These are phyloP conservation scores for Phlogophora meticulosa DNA, from an alignment of 2,888 invertebrate species.

Conservation along the genomic window DNA sequence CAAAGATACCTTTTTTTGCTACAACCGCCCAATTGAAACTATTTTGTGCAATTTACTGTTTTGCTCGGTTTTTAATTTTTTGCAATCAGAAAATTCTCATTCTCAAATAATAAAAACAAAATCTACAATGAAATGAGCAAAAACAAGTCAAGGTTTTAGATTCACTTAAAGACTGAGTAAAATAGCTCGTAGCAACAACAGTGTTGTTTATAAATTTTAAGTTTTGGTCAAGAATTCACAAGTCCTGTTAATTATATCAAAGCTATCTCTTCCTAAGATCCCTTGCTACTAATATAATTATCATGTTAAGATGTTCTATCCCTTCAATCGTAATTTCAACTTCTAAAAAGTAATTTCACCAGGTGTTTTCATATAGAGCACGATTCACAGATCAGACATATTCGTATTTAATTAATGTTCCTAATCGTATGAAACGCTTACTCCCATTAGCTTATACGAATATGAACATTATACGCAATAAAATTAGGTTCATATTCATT, in stretches of 20 bases:
- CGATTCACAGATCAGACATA: no score
- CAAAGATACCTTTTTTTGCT: constrained; percentile 10
- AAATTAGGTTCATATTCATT: no score
- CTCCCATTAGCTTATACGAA: no score
- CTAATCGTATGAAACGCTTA: no score
- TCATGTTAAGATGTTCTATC: background rate
- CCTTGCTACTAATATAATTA: no score
- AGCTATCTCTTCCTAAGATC: no score
- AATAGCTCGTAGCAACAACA: background rate
- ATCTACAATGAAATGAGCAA: constrained; percentile 1
- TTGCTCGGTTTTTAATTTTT: constrained; percentile 15
- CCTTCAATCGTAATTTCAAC: constrained; percentile 3
- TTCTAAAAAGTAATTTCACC: constrained; percentile 15
- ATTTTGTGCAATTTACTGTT: constrained; percentile 9
- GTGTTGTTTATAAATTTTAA: background rate
- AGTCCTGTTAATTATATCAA: no score
- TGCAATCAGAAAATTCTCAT: constrained; percentile 3
- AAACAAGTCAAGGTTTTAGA: constrained; percentile 11
- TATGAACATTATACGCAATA: no score
- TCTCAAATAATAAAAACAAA: constrained; percentile 19
- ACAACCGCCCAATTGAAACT: constrained; percentile 6
- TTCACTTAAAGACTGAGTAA: constrained; percentile 1
- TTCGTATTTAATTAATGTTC: no score
- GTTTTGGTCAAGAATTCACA: background rate
- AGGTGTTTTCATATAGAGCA: constrained; percentile 7